Base-by-base conservation (phyloP, 2,797 vertebrate genomes). In the Enteromius afrohamiltoni region DNA sequence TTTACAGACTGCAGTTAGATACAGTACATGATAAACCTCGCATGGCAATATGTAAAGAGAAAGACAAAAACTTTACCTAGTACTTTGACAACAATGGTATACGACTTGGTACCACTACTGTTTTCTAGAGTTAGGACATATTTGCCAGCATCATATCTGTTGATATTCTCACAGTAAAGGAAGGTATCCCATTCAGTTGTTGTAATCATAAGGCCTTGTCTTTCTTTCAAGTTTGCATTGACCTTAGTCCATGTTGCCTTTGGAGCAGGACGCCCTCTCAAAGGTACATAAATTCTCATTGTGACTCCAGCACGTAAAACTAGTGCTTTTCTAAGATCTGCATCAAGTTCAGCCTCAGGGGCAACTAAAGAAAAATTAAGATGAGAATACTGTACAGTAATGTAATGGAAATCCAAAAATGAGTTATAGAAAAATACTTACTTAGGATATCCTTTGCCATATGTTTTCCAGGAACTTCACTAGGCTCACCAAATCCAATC, bases 121-220 rank as follows among this genome's bases (percentile, higher is more conserved):
- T 99, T 99, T 90, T 99, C 98, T 85, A 99, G 92, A 21, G 95
- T 92, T 79, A 99, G 91, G 45, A 98, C 92, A 0, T 99, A 99
- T 95, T 99, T 99, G 86, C 98, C 98, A 71, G 98, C 97, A 86
- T 99, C 98, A 0, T 98, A 99, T 95, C 97, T 96, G 92, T 97
- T 98, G n/a, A 99, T 91, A 71, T 97, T 94, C 93, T 99, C 98
- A 85, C 96, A 94, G 90, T 96, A 94, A 64, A 99, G 86, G 60
- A 97, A 94, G 1, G 98, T 98, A 88, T 99, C 98, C 95, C 97
- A 98, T 1, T 99, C 98, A 11, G 97, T 96, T 34, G 97, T 97
- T 83, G 96, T 97, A 87, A 99, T 99, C 84, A 97, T 93, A 75
- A 98, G 86, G 84, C 97, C 96, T 89, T 94, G 93, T 83, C 98